phyloP scores from a whole-genome alignment of 2,888 invertebrate genomes.

The Spodoptera littoralis region DNA sequence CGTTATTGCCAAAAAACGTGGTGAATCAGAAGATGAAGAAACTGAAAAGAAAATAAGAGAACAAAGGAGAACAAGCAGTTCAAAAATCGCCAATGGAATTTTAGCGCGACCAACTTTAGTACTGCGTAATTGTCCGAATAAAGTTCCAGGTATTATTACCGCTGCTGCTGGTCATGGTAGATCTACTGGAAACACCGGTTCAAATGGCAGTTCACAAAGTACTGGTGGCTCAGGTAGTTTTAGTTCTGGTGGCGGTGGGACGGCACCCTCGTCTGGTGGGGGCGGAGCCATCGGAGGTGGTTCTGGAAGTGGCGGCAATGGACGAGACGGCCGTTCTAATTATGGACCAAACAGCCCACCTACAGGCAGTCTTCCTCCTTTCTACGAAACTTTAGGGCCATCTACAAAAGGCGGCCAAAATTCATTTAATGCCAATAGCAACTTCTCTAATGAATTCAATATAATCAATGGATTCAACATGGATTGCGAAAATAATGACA shows the following conservation, averaged over 20 bases:
- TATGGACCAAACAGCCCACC: conserved; percentile 96
- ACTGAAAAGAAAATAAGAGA: conserved; percentile 91
- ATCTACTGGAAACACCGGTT: conserved; percentile 89
- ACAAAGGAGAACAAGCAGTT: conserved; percentile 91
- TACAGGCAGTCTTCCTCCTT: conserved; percentile 95
- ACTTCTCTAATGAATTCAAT: conserved; percentile 91
- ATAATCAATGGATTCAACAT: conserved; percentile 92
- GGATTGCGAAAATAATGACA: conserved; percentile 93
- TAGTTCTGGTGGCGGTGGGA: conserved; percentile 87
- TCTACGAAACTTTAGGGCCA: conserved; percentile 93
- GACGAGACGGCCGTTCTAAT: conserved; percentile 94
- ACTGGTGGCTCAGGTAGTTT: conserved; percentile 85
- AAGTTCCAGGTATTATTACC: conserved; percentile 90
- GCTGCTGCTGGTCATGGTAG: conserved; percentile 95
- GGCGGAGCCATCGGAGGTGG: conserved; percentile 91
- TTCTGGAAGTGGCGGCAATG: conserved; percentile 93
- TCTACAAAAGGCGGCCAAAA: conserved; percentile 93
- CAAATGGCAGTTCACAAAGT: conserved; percentile 86
- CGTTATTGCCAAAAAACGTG: conserved; percentile 94
- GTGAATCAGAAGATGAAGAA: conserved; percentile 91
- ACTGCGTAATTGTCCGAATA: conserved; percentile 88
- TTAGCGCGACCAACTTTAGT: conserved; percentile 87
- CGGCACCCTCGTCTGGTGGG: conserved; percentile 89
- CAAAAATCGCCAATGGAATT: conserved; percentile 90
- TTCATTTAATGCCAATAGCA: conserved; percentile 91